phyloP scores from a whole-genome alignment of 2,797 vertebrate species.

The Argyrosomus regius region DNA sequence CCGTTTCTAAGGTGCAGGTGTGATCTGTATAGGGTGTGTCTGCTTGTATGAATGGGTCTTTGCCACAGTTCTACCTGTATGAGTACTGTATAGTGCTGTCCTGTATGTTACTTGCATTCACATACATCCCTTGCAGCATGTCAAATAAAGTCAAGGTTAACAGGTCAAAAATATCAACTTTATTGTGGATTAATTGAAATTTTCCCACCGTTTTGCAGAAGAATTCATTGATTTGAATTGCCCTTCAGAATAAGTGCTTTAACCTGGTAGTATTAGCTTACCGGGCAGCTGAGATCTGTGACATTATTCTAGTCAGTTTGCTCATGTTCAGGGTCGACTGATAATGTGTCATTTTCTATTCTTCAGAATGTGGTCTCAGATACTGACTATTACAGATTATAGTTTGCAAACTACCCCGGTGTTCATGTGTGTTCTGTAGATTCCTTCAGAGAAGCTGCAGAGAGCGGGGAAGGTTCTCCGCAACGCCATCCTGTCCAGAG shows the following conservation, averaged over 20 bases:
- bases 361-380: background rate
- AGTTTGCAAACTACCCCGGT: background rate
- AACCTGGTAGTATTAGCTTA: background rate
- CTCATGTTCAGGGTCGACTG: background rate
- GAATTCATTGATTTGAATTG: background rate
- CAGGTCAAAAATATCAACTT: background rate
- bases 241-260: background rate
- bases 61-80: background rate
- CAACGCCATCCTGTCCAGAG: constrained; percentile 93
- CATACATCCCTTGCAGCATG: background rate
- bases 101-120: background rate
- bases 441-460: constrained; percentile 97
- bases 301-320: background rate
- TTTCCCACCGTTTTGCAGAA: background rate
- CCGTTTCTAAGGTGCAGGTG: constrained; percentile 59
- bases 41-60: constrained; percentile 24
- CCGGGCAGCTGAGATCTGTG: background rate
- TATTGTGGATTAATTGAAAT: background rate
- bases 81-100: background rate
- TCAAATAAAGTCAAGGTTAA: background rate
- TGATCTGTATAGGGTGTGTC: constrained; percentile 37
- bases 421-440: constrained; percentile 77
- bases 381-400: background rate
- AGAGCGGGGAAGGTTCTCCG: constrained; percentile 95
- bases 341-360: background rate